These are phyloP conservation scores for Amblyjoppa fuscipennis DNA, from an alignment of 2,888 invertebrate species.

Conservation along the genomic window DNA sequence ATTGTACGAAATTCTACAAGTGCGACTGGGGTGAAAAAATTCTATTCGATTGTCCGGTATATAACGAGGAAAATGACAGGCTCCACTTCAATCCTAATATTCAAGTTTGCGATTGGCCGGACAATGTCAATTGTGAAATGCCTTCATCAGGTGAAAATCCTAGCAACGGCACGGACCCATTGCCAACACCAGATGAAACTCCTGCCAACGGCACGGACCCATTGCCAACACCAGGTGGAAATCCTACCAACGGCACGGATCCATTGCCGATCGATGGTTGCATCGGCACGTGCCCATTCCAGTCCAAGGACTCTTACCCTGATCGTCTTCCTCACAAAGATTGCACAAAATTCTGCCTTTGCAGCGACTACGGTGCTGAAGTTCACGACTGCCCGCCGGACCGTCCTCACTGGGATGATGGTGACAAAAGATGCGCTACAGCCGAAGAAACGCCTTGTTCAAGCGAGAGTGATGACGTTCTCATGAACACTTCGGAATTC, in stretches of 20 bases:
- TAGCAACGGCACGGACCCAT: neutral
- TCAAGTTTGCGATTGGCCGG: no score
- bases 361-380: slow-evolving; percentile 43
- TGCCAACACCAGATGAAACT: neutral
- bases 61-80: no score
- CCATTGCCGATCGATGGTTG: slow-evolving; percentile 50
- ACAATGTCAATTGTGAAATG: slow-evolving; percentile 63
- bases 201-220: neutral
- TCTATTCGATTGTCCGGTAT: no score
- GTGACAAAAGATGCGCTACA: no score
- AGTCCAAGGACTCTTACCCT: neutral
- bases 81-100: no score
- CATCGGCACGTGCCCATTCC: slow-evolving; percentile 71
- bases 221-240: neutral
- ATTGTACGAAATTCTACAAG: no score
- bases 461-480: slow-evolving; percentile 9
- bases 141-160: neutral
- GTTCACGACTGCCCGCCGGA: no score
- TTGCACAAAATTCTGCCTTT: slow-evolving; percentile 76
- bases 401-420: no score
- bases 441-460: no score
- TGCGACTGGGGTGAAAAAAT: no score
- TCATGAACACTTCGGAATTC: slow-evolving; percentile 44
- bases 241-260: neutral
- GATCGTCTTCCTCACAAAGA: slow-evolving; percentile 69